phyloP scores from a whole-genome alignment of 2,888 invertebrate species.

The Pollenia amentaria region DNA sequence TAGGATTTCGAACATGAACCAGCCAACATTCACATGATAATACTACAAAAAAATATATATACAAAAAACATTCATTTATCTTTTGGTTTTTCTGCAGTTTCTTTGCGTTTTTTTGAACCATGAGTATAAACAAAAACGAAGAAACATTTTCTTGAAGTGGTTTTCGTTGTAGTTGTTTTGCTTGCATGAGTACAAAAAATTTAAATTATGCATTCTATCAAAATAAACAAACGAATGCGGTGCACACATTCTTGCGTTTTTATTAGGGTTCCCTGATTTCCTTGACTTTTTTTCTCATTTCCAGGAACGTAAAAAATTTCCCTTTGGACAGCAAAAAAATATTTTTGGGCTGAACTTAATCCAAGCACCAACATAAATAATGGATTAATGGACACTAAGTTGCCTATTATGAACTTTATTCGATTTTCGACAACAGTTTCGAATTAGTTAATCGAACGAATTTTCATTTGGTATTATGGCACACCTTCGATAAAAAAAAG shows the following conservation, averaged over 20 bases:
- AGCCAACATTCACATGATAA: neutral
- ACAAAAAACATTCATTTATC: constrained; percentile 38
- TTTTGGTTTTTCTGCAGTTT: constrained; percentile 7
- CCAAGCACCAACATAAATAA: too few species aligned
- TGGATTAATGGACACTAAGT: too few species aligned
- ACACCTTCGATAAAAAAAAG: too few species aligned
- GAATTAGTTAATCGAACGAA: too few species aligned
- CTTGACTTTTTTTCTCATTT: too few species aligned
- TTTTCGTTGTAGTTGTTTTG: constrained; percentile 34
- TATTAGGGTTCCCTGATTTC: neutral
- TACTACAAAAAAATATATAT: neutral
- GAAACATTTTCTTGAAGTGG: constrained; percentile 39
- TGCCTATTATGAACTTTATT: too few species aligned
- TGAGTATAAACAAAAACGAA: constrained; percentile 10
- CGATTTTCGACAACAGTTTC: too few species aligned
- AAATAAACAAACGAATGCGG: constrained; percentile 28
- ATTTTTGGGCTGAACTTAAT: too few species aligned
- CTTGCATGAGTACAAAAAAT: constrained; percentile 16
- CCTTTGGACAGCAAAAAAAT: too few species aligned
- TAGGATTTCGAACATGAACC: neutral
- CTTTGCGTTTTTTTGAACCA: neutral
- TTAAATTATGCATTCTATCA: constrained; percentile 29
- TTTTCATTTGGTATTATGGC: too few species aligned
- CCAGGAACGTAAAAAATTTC: too few species aligned
- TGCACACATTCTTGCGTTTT: neutral